phyloP scores from a whole-genome alignment of 1,140 invertebrate species.

The Eupristina koningsbergeri region DNA sequence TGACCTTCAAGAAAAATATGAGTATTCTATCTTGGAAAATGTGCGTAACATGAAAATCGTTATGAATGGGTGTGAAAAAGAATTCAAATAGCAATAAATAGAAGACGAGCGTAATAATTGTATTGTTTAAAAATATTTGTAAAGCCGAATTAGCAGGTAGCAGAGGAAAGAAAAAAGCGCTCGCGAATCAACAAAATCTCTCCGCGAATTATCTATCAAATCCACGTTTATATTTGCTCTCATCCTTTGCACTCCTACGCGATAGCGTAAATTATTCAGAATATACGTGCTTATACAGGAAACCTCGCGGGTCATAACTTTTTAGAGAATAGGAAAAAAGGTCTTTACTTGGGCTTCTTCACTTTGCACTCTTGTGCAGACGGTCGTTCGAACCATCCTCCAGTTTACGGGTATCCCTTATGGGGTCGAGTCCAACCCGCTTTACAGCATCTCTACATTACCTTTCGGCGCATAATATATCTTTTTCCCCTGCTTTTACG shows the following conservation, averaged over 20 bases:
- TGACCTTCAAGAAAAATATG: too few relatives aligned
- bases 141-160: too few relatives aligned
- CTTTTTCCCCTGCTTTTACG: neutral
- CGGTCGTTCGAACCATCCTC: slow-evolving; percentile 9
- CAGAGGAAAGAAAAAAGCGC: too few relatives aligned
- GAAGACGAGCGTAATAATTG: too few relatives aligned
- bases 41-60: too few relatives aligned
- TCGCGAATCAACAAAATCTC: neutral
- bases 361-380: slow-evolving; percentile 24
- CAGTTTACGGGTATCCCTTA: slow-evolving; percentile 33
- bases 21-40: too few relatives aligned
- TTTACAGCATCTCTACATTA: slow-evolving; percentile 31
- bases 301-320: slow-evolving; percentile 11
- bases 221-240: neutral
- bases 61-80: too few relatives aligned
- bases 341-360: slow-evolving; percentile 11
- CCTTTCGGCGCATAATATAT: neutral
- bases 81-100: too few relatives aligned
- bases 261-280: slow-evolving; percentile 38
- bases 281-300: neutral
- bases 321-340: neutral
- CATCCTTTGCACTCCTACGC: neutral
- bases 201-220: neutral
- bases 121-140: too few relatives aligned
- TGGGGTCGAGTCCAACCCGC: neutral